Conservation (phyloP, 2,797 vertebrate genomes). For the Cottoperca gobio region DNA sequence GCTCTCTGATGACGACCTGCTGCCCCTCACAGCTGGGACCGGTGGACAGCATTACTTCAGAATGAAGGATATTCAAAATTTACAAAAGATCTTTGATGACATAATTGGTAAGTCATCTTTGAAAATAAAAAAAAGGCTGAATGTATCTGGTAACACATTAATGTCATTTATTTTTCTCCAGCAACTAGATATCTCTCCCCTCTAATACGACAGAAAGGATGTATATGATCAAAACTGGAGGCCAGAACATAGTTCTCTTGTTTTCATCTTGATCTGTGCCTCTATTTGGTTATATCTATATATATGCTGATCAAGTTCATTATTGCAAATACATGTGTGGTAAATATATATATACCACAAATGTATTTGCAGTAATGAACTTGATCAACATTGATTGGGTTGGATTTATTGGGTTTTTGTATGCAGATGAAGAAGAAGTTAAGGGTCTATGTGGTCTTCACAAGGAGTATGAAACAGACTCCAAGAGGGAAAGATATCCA, state of each 20-base stretch:
- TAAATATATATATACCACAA: not conserved
- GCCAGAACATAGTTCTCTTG: slow-evolving; percentile 4
- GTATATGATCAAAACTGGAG: slow-evolving; percentile 15
- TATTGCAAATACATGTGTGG: too few species aligned
- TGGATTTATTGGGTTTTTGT: not conserved
- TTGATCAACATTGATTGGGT: not conserved
- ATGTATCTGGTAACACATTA: not conserved
- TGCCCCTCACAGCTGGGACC: slow-evolving; percentile 33
- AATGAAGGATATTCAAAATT: not conserved
- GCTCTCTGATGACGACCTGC: slow-evolving; percentile 48
- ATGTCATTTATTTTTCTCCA: not conserved
- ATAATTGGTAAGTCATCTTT: slow-evolving; percentile 69
- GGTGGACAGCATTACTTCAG: slow-evolving; percentile 66
- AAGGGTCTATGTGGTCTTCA: slow-evolving; percentile 73
- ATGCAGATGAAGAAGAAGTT: slow-evolving; percentile 70
- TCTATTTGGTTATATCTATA: too few species aligned
- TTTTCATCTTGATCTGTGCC: too few species aligned
- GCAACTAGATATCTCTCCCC: slow-evolving; percentile 5
- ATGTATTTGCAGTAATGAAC: not conserved
- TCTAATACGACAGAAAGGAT: slow-evolving; percentile 11
- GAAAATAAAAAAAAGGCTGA: not conserved
- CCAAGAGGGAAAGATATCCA: slow-evolving; percentile 48
- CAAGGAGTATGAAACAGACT: not conserved
- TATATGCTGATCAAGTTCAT: too few species aligned
- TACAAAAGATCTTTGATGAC: slow-evolving; percentile 63